These are phyloP conservation scores for Xylota segnis DNA, from an alignment of 2,888 invertebrate genomes.

Conservation along the genomic window DNA sequence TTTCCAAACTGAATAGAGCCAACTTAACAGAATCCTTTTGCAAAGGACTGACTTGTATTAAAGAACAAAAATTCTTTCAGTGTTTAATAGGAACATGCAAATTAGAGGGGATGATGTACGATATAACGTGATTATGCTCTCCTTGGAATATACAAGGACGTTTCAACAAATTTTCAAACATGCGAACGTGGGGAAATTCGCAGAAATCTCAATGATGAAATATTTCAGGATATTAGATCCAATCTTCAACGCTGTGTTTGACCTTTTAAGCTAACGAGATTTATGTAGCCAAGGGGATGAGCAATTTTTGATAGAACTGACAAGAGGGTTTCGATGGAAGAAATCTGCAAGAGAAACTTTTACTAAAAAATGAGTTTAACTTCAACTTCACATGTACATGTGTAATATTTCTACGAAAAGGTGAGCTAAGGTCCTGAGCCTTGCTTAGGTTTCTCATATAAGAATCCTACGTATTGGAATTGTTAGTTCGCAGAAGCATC, in stretches of 20 bases:
- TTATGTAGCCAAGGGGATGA: no score
- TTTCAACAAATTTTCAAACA: no score
- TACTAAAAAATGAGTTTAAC: no score
- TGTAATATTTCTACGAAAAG: no score
- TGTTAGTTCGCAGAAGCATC: no score
- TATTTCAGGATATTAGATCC: not conserved
- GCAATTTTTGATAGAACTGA: no score
- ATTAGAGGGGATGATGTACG: not conserved
- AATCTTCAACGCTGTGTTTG: not conserved
- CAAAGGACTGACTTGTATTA: not conserved
- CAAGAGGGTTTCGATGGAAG: no score
- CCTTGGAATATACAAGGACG: not conserved
- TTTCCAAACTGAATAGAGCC: slow-evolving; percentile 14
- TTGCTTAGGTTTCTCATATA: no score
- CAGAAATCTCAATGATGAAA: not conserved
- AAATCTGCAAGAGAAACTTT: no score
- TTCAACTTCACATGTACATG: no score
- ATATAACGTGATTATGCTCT: not conserved
- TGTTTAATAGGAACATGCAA: not conserved
- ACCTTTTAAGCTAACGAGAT: not conserved
- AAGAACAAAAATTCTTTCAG: not conserved
- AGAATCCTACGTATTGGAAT: no score
- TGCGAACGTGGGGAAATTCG: not conserved
- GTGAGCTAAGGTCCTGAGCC: no score
- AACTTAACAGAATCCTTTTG: slow-evolving; percentile 12